A percentile compares a stretch with the other conserved stretches of the same genome.
phyloP scores from a whole-genome alignment of 2,888 invertebrate species.

The Agapostemon virescens region DNA sequence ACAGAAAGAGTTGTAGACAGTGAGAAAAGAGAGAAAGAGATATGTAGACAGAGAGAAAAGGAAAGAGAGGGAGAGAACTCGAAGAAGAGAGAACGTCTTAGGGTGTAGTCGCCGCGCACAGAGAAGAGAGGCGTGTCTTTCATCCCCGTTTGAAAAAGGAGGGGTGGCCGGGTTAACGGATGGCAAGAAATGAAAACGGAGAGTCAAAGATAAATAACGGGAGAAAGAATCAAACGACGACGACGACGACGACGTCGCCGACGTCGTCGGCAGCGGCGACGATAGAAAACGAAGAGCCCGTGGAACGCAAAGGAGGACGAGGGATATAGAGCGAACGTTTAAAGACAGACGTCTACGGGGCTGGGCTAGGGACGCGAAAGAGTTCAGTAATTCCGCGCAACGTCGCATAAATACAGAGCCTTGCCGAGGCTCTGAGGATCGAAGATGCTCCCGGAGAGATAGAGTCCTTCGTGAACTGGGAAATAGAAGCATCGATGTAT shows the following conservation, averaged over 20 bases:
- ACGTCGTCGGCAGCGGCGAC: not conserved
- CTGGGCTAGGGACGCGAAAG: constrained; percentile 6
- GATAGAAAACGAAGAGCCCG: not conserved
- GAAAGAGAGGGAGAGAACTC: not conserved
- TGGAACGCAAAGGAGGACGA: constrained; percentile 16
- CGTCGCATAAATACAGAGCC: constrained; percentile 1
- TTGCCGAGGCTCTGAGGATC: not conserved
- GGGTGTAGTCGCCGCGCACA: not conserved
- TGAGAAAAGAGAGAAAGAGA: not conserved
- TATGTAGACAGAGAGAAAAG: not conserved
- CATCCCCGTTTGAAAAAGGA: not conserved
- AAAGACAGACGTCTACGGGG: constrained; percentile 4
- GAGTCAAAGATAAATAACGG: not conserved
- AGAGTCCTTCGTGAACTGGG: constrained; percentile 1
- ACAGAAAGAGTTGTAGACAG: too few relatives aligned
- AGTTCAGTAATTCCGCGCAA: constrained; percentile 7
- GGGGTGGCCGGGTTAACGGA: not conserved
- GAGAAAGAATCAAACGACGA: constrained; percentile 16
- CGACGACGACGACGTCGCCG: not conserved
- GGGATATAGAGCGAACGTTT: constrained; percentile 4
- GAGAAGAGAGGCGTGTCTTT: constrained; percentile 13
- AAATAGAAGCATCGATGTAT: not conserved
- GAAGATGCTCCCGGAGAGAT: constrained; percentile 5
- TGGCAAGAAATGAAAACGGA: not conserved
- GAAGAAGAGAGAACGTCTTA: not conserved